Evolutionary conservation across 2,113 vertebrate species (phyloP).

Genomic region (Heliornis fulica): DNA sequence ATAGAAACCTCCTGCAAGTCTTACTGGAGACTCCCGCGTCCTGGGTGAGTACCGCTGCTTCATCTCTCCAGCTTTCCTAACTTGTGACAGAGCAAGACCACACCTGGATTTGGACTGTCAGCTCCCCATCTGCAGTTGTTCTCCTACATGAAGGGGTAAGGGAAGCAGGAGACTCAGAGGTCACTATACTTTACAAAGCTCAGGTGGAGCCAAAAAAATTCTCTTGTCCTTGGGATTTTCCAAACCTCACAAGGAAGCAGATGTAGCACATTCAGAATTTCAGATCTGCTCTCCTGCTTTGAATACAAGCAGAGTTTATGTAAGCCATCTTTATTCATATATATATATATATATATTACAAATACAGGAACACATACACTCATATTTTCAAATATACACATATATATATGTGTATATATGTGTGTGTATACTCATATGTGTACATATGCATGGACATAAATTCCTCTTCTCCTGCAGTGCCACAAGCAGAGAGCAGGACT

Average conservation of each 20-base stretch:
- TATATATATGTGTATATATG: neutral
- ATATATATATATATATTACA: neutral
- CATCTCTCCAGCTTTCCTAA: neutral
- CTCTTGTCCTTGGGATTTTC: neutral
- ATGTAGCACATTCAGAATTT: neutral
- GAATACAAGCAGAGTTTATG: neutral
- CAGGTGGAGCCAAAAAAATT: neutral
- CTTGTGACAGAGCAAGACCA: neutral
- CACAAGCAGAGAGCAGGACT: neutral
- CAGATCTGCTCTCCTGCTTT: neutral
- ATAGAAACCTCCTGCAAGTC: neutral
- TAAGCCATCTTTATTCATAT: neutral
- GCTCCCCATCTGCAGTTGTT: neutral
- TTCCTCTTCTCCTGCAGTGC: neutral
- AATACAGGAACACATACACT: neutral
- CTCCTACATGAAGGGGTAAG: fast-evolving
- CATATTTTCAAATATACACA: neutral
- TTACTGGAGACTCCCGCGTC: neutral
- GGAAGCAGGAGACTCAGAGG: neutral
- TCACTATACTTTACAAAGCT: neutral
- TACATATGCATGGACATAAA: neutral
- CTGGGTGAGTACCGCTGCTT: too few relatives aligned
- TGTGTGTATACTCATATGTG: neutral
- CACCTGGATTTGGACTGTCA: neutral
- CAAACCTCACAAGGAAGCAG: neutral